phyloP scores from a whole-genome alignment of 2,797 vertebrate genomes.

The Sebastes steindachneri region DNA sequence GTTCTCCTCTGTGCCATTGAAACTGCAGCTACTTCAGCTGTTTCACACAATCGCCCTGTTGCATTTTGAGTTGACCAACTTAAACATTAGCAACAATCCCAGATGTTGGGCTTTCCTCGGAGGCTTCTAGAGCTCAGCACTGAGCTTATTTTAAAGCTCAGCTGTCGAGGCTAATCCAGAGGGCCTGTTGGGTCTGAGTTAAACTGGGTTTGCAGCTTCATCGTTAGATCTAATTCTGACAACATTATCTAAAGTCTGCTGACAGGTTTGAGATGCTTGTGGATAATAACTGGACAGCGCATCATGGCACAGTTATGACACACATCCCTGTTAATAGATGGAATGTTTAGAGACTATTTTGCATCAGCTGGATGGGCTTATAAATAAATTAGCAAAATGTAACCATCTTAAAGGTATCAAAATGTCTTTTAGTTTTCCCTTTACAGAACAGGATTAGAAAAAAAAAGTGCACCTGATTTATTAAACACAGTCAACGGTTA shows the following conservation, averaged over 20 bases:
- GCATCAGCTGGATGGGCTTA: not conserved
- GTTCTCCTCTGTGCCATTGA: not conserved
- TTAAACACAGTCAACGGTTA: not conserved
- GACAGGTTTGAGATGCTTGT: not conserved
- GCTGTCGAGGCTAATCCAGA: constrained; percentile 56
- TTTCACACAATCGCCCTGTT: not conserved
- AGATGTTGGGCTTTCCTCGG: constrained; percentile 48
- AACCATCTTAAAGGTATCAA: not conserved
- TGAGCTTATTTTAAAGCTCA: constrained; percentile 71
- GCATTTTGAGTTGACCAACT: constrained; percentile 9
- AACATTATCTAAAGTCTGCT: constrained; percentile 39
- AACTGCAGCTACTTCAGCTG: not conserved
- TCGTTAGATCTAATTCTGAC: constrained; percentile 51
- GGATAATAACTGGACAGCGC: constrained; percentile 12
- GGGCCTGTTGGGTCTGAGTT: constrained; percentile 54
- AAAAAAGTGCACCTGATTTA: not conserved
- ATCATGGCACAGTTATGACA: constrained; percentile 14
- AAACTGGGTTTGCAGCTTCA: constrained; percentile 57
- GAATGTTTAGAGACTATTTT: not conserved
- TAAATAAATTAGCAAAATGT: not conserved
- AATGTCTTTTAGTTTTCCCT: not conserved
- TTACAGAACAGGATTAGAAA: not conserved
- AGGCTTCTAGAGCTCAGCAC: constrained; percentile 23
- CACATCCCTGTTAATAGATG: not conserved
- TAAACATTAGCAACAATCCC: constrained; percentile 15